phyloP scores from a whole-genome alignment of 53 echinoderm and acorn worm genomes.

The Hippasteria phrygiana region DNA sequence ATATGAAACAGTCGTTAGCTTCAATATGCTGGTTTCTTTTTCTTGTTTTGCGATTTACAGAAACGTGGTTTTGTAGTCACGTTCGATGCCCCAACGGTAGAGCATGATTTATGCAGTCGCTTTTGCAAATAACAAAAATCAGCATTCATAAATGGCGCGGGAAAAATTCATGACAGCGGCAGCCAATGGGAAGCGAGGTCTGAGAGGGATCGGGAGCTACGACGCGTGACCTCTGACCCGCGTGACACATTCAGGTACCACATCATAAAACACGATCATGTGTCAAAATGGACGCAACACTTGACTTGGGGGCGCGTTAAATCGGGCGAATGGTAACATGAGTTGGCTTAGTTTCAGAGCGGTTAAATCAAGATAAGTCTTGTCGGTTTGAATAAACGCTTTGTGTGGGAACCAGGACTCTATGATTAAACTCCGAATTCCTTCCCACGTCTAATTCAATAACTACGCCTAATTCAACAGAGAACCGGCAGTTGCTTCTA shows the following conservation, averaged over 20 bases:
- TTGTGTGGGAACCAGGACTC: too few relatives aligned
- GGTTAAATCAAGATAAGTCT: neutral
- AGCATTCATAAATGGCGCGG: neutral
- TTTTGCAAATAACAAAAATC: neutral
- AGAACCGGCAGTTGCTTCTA: too few relatives aligned
- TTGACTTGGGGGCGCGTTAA: neutral
- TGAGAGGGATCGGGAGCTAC: neutral
- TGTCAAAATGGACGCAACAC: neutral
- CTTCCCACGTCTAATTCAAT: too few relatives aligned
- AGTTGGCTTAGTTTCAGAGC: neutral
- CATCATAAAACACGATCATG: conserved; percentile 7
- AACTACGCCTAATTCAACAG: too few relatives aligned
- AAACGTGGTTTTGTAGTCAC: too few relatives aligned
- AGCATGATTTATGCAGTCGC: neutral
- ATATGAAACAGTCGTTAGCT: too few relatives aligned
- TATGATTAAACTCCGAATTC: too few relatives aligned
- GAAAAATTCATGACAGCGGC: neutral
- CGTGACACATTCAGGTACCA: neutral
- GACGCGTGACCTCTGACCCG: conserved; percentile 14
- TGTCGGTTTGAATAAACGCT: too few relatives aligned
- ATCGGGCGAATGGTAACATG: neutral
- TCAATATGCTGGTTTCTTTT: too few relatives aligned
- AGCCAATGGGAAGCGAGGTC: conserved; percentile 10
- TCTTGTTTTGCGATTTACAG: too few relatives aligned
- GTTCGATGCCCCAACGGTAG: too few relatives aligned